These are phyloP conservation scores for Tachystola acroxantha DNA, from an alignment of 2,888 invertebrate genomes.

Conservation along the genomic window DNA sequence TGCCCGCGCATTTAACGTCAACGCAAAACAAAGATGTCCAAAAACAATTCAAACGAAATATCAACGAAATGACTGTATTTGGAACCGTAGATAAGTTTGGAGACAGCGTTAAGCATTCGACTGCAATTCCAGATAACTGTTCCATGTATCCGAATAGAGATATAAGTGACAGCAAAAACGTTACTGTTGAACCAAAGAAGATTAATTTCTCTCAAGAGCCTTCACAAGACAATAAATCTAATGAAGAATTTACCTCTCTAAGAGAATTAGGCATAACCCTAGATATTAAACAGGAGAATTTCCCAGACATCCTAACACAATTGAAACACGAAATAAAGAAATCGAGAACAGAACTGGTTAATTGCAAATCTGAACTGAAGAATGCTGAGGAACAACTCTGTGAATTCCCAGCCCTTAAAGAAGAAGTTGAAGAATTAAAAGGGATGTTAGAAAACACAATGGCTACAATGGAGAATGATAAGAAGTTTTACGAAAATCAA, in stretches of 20 bases:
- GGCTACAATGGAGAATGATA: constrained; percentile 73
- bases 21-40: constrained; percentile 51
- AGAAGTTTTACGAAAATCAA: constrained; percentile 76
- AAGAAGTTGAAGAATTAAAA: constrained; percentile 68
- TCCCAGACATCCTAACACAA: constrained; percentile 63
- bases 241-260: constrained; percentile 67
- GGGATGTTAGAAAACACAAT: constrained; percentile 66
- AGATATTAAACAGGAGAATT: constrained; percentile 60
- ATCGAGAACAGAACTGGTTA: constrained; percentile 73
- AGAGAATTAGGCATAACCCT: constrained; percentile 73
- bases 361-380: constrained; percentile 72
- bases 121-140: constrained; percentile 62
- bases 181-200: constrained; percentile 64
- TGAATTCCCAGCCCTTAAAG: constrained; percentile 70
- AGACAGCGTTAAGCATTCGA: constrained; percentile 37
- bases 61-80: constrained; percentile 65
- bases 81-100: constrained; percentile 40
- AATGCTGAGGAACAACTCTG: constrained; percentile 73
- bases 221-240: constrained; percentile 47
- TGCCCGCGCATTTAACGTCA: constrained; percentile 60
- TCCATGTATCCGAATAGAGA: constrained; percentile 72
- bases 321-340: constrained; percentile 75
- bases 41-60: constrained; percentile 56
- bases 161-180: constrained; percentile 49
- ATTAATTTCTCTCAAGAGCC: constrained; percentile 64